phyloP scores from a whole-genome alignment of 2,113 vertebrate species.

The Thalassoma bifasciatum region DNA sequence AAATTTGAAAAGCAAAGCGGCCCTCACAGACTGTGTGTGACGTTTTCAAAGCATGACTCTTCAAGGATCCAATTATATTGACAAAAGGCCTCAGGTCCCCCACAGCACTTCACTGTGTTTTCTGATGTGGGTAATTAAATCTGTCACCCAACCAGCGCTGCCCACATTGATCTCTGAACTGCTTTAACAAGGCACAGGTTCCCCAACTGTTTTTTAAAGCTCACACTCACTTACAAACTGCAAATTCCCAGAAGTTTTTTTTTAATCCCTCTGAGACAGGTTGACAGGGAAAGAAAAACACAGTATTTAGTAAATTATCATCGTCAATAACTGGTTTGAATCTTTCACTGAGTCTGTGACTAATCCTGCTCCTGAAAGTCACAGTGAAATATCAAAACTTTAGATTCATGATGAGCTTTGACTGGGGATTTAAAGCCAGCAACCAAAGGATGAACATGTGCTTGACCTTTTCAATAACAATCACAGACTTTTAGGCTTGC shows the following conservation, averaged over 20 bases:
- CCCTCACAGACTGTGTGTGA: background rate
- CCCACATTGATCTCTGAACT: conserved; percentile 29
- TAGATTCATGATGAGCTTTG: too few species aligned
- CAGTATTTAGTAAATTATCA: too few species aligned
- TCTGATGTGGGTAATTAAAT: conserved; percentile 38
- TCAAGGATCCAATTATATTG: conserved; percentile 25
- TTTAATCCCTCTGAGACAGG: background rate
- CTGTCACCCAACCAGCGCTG: conserved; percentile 44
- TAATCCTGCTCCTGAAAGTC: too few species aligned
- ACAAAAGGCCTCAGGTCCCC: conserved; percentile 18
- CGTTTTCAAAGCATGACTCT: conserved; percentile 14
- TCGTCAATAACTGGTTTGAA: too few species aligned
- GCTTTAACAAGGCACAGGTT: conserved; percentile 7
- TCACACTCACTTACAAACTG: too few species aligned
- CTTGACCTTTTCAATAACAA: too few species aligned
- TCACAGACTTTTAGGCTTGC: too few species aligned
- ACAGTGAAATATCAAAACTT: too few species aligned
- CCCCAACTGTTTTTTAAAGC: background rate
- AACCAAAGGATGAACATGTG: too few species aligned
- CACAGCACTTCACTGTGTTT: conserved; percentile 9
- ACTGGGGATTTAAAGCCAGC: too few species aligned
- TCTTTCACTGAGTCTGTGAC: too few species aligned
- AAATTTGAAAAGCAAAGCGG: background rate
- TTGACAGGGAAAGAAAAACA: too few species aligned
- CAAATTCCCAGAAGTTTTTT: background rate